Percentiles rank a stretch among this genome's conserved stretches.
These are phyloP conservation scores for Rhinichthys klamathensis DNA, from an alignment of 2,113 vertebrate genomes.

Conservation along the genomic window DNA sequence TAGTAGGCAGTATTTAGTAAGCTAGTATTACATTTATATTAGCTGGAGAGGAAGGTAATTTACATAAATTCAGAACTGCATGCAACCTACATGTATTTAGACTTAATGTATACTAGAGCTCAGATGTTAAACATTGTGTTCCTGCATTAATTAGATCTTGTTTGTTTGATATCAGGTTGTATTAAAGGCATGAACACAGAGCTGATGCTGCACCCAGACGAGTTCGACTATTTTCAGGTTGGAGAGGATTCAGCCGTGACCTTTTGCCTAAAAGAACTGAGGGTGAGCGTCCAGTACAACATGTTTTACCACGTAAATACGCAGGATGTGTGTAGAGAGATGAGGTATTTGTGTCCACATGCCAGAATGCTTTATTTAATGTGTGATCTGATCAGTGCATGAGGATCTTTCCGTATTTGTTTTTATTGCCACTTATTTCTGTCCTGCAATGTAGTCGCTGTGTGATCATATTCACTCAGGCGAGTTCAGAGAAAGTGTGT, in stretches of 20 bases:
- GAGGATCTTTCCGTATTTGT: conserved; percentile 38
- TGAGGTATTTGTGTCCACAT: conserved; percentile 7
- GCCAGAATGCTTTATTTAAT: conserved; percentile 6
- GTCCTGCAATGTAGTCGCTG: conserved; percentile 41
- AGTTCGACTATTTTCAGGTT: conserved; percentile 91
- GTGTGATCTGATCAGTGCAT: background rate
- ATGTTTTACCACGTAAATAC: background rate
- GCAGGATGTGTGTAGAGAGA: background rate
- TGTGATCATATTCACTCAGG: conserved; percentile 53
- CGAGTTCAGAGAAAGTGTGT: conserved; percentile 28
- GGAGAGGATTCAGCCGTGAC: conserved; percentile 87
- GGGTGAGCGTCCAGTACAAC: conserved; percentile 75
- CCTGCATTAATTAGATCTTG: background rate
- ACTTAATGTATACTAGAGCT: background rate
- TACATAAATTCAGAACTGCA: background rate
- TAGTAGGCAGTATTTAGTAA: background rate
- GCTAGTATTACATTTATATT: background rate
- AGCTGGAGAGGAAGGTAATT: no score
- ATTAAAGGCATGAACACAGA: conserved; percentile 82
- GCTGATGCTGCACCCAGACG: conserved; percentile 83
- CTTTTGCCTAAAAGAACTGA: conserved; percentile 94
- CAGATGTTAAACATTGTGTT: background rate
- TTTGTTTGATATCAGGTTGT: conserved; percentile 73
- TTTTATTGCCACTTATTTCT: conserved; percentile 63
- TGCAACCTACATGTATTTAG: background rate